These are phyloP conservation scores for Thunnus maccoyii DNA, from an alignment of 2,113 vertebrate genomes.

Conservation along the genomic window DNA sequence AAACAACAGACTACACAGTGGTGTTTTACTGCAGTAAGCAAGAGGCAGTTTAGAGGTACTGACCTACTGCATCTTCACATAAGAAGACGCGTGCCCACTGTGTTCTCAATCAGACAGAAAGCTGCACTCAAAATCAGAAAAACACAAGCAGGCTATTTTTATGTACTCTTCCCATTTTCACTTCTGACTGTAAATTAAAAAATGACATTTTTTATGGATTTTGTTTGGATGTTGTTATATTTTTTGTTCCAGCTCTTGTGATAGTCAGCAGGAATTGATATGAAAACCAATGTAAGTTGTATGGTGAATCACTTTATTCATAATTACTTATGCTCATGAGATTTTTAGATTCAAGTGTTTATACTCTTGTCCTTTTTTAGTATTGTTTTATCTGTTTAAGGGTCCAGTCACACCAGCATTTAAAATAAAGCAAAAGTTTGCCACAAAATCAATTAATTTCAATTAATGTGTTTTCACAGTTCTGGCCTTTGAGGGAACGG, in stretches of 20 bases:
- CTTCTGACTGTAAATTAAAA: neutral
- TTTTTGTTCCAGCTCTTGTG: neutral
- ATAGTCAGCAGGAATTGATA: too few species aligned
- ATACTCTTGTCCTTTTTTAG: neutral
- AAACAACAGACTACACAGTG: neutral
- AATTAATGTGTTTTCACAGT: too few species aligned
- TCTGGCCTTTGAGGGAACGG: too few species aligned
- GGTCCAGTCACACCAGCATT: too few species aligned
- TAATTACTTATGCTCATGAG: neutral
- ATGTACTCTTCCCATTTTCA: neutral
- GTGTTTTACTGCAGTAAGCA: constrained; percentile 2
- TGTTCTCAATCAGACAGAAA: neutral
- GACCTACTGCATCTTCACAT: neutral
- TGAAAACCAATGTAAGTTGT: neutral
- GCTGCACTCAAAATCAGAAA: neutral
- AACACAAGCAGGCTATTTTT: neutral
- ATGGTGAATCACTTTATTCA: neutral
- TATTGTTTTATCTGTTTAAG: neutral
- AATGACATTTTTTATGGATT: neutral
- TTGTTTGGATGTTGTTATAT: too few species aligned
- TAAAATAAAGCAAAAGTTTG: too few species aligned
- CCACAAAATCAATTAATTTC: too few species aligned
- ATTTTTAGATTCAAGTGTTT: neutral
- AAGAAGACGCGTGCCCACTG: neutral
- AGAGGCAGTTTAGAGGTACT: constrained; percentile 5